Percentiles rank a stretch among this genome's conserved stretches.
Conservation (phyloP, 2,113 vertebrate genomes). For the Paraplagusia blochii region DNA sequence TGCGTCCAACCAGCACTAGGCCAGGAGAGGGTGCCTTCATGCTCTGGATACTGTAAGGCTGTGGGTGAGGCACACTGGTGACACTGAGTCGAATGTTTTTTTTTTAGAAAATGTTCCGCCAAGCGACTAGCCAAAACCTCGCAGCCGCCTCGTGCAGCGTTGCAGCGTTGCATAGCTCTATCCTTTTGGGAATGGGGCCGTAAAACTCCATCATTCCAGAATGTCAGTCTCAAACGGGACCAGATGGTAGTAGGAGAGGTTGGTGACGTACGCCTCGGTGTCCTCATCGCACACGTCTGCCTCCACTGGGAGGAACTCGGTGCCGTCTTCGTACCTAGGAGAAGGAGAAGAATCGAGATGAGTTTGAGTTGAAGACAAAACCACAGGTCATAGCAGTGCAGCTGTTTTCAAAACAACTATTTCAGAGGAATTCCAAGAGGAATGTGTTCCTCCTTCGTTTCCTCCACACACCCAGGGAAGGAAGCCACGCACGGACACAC, state of each 20-base stretch:
- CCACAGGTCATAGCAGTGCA: background rate
- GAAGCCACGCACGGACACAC: constrained; percentile 57
- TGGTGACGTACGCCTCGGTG: constrained; percentile 91
- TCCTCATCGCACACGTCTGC: constrained; percentile 86
- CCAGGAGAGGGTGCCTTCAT: background rate
- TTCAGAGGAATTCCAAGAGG: constrained; percentile 12
- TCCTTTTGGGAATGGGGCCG: constrained; percentile 1
- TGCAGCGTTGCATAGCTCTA: constrained; percentile 31
- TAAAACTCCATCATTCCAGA: constrained; percentile 81
- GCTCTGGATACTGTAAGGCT: constrained; percentile 28
- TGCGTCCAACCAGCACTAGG: no score
- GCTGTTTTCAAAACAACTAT: background rate
- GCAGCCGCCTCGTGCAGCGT: constrained; percentile 16
- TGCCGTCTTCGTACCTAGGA: constrained; percentile 84
- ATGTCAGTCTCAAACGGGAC: constrained; percentile 97
- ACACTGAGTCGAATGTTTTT: constrained; percentile 3
- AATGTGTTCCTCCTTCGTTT: constrained; percentile 53
- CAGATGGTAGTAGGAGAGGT: constrained; percentile 95
- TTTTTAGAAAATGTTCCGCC: background rate
- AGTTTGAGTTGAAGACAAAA: no score
- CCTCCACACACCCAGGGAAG: constrained; percentile 69
- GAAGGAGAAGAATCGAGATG: background rate
- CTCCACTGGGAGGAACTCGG: constrained; percentile 77
- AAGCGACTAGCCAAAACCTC: constrained; percentile 6
- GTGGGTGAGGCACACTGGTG: constrained; percentile 56